Percentiles rank a stretch among this genome's conserved stretches.
Conservation (phyloP, 2,888 invertebrate genomes). For the Drosophila differens region DNA sequence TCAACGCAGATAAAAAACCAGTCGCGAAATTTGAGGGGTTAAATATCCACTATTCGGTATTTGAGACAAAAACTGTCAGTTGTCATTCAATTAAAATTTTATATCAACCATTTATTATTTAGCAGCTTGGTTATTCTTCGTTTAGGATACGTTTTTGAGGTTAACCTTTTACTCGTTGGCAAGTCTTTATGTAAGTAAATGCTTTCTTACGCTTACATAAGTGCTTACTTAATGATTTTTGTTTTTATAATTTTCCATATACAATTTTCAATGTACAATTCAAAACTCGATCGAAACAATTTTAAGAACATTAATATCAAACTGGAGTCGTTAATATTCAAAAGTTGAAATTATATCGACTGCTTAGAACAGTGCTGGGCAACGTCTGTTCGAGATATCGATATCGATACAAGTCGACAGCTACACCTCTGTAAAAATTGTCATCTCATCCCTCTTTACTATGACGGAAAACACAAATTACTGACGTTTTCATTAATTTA, state of each 20-base stretch:
- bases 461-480: constrained; percentile 77
- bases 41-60: not conserved
- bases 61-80: not conserved
- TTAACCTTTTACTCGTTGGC: not conserved
- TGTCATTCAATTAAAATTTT: not conserved
- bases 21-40: constrained; percentile 21
- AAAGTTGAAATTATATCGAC: constrained; percentile 7
- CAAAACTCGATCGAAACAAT: not conserved
- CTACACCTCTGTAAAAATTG: constrained; percentile 68
- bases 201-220: not conserved
- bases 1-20: constrained; percentile 18
- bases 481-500: constrained; percentile 77
- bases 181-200: not conserved
- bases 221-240: not conserved
- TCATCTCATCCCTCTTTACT: constrained; percentile 73
- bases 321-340: not conserved
- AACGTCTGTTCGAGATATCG: constrained; percentile 8
- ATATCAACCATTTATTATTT: not conserved
- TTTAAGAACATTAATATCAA: not conserved
- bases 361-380: constrained; percentile 11
- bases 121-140: not conserved
- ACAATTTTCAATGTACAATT: not conserved
- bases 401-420: constrained; percentile 29
- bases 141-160: not conserved
- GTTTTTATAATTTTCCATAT: not conserved